Percentiles rank a stretch among this genome's conserved stretches.
phyloP scores from a whole-genome alignment of 2,113 vertebrate genomes.

The Forbesichthys papilliferus region DNA sequence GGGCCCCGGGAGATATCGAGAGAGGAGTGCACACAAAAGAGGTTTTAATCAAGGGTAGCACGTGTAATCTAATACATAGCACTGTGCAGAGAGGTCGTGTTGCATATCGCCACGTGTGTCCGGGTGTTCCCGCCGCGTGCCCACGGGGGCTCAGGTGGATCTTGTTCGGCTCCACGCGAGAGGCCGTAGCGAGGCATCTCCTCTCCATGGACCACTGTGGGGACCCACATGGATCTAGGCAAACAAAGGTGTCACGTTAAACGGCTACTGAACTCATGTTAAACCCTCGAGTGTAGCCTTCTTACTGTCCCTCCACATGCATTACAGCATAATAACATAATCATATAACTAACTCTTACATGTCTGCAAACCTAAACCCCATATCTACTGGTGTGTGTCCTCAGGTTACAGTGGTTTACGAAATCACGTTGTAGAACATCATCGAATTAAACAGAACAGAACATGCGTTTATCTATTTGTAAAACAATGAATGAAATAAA shows the following conservation, averaged over 20 bases:
- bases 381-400: too few relatives aligned
- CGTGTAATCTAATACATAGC: neutral
- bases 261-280: too few relatives aligned
- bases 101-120: neutral
- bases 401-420: neutral
- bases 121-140: constrained; percentile 56
- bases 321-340: too few relatives aligned
- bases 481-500: neutral
- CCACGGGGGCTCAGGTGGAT: constrained; percentile 75
- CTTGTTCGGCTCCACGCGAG: constrained; percentile 75
- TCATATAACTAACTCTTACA: too few relatives aligned
- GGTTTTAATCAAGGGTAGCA: neutral
- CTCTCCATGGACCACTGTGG: constrained; percentile 75
- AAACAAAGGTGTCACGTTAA: constrained; percentile 18
- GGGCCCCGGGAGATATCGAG: constrained; percentile 24
- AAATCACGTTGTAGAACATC: neutral
- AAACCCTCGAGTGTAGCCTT: too few relatives aligned
- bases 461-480: neutral
- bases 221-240: constrained; percentile 77
- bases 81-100: neutral
- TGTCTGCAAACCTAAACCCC: too few relatives aligned
- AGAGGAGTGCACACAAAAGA: neutral
- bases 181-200: constrained; percentile 81
- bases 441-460: neutral
- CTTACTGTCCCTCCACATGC: too few relatives aligned